These are phyloP conservation scores for Redunca redunca DNA, from an alignment of 2,113 vertebrate species.

Conservation along the genomic window DNA sequence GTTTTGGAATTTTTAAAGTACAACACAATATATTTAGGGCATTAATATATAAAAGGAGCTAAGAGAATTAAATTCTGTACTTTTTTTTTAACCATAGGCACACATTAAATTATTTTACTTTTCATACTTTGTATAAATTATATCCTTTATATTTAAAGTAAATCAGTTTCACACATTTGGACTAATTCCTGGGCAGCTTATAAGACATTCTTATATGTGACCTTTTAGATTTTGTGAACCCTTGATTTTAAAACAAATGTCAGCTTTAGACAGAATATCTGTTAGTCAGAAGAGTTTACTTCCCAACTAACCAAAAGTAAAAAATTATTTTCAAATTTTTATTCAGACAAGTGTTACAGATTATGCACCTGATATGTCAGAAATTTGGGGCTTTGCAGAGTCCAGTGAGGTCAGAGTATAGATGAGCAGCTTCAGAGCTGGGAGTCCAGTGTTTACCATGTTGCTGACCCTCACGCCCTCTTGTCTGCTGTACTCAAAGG, in stretches of 20 bases:
- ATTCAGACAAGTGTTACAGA: not conserved
- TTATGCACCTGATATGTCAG: not conserved
- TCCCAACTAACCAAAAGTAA: not conserved
- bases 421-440: not conserved
- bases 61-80: not conserved
- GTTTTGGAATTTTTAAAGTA: not conserved
- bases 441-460: not conserved
- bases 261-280: not conserved
- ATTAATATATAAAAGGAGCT: not conserved
- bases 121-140: not conserved
- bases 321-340: not conserved
- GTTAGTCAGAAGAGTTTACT: not conserved
- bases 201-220: not conserved
- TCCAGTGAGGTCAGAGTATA: not conserved
- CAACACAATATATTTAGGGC: not conserved
- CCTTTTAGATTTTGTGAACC: not conserved
- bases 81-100: not conserved
- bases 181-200: not conserved
- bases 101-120: not conserved
- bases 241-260: not conserved
- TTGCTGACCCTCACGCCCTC: not conserved
- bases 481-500: not conserved
- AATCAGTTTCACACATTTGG: not conserved
- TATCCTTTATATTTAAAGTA: not conserved
- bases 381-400: not conserved